These are phyloP conservation scores for Campoletis raptor DNA, from an alignment of 2,888 invertebrate genomes.

Conservation along the genomic window DNA sequence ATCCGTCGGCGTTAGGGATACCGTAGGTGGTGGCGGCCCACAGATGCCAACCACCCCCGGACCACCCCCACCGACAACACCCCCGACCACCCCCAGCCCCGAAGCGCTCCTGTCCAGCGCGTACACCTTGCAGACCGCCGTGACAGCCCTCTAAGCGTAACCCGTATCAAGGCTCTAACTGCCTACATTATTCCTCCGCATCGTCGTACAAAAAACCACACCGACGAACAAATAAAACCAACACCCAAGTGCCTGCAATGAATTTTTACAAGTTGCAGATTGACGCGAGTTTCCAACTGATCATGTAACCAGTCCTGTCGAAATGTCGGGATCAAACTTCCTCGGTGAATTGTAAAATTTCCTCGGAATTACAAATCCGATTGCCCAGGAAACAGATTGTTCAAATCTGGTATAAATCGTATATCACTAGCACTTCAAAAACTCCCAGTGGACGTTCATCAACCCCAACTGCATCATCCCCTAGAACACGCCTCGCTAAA, in stretches of 20 bases:
- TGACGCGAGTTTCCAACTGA: not conserved
- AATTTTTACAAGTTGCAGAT: not conserved
- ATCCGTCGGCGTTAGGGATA: slow-evolving; percentile 85
- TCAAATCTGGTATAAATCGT: not conserved
- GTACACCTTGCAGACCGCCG: slow-evolving; percentile 83
- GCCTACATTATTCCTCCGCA: slow-evolving; percentile 77
- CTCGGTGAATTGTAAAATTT: not conserved
- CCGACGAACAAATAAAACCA: slow-evolving; percentile 17
- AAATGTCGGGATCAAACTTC: not conserved
- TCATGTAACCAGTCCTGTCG: not conserved
- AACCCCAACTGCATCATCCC: not conserved
- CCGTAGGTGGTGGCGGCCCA: slow-evolving; percentile 76
- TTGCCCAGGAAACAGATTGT: not conserved
- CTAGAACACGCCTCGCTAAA: not conserved
- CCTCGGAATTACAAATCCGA: not conserved
- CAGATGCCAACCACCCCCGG: slow-evolving; percentile 81
- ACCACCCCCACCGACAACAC: slow-evolving; percentile 76
- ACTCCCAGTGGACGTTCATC: not conserved
- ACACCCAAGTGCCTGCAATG: not conserved
- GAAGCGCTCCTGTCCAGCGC: slow-evolving; percentile 83
- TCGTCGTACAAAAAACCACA: not conserved
- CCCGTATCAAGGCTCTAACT: slow-evolving; percentile 83
- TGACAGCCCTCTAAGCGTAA: slow-evolving; percentile 77
- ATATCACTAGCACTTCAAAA: not conserved
- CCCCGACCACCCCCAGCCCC: slow-evolving; percentile 83